Evolutionary conservation across 2,888 invertebrate species (phyloP), one percentile per base, ranked within the genome.

Genomic region (Plemyria rubiginata): DNA sequence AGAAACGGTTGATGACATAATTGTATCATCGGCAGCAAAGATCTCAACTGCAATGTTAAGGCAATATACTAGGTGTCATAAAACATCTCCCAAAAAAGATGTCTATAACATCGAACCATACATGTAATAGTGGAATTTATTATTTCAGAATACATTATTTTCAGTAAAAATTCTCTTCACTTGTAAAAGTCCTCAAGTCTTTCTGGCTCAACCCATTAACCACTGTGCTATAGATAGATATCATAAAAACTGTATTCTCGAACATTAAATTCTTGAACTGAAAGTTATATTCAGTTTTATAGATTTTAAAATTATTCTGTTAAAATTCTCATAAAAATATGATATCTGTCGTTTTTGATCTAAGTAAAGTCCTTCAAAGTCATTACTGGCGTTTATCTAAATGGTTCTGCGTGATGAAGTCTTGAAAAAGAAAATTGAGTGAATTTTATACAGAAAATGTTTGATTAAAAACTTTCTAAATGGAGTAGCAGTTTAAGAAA

Each of bases 401-500:
- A 41, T 52, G 22, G 41, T n/a, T 52, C 13, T 22, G 52, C 40
- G 38, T 41, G 52, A 52, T 52, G 52, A 41, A 52, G 22, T 41
- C 41, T 28, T 52, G 28, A 52, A 41, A 52, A 52, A 41, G 52
- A 41, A 52, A 52, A 52, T 52, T 52, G 38, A 51, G 38, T 51
- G 13, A 36, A 50, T 4, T 16, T 32, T 15, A 22, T 41, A 28
- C 22, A 6, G 40, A 52, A 50, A 52, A 41, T 28, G 51, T 57
- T 51, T 43, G n/a, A 57, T 57, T 43, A 32, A 15, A 50, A 57
- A 43, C 43, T 57, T 57, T 57, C 15, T 49, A 38, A 40, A 49
- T 40, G 45, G 12, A 56, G 40, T 40, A 28, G 13, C 40, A 43
- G 38, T 49, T 15, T 2, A 16, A 6, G 11, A 55, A 36, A 54